These are phyloP conservation scores for Microdon myrmicae DNA, from an alignment of 2,888 invertebrate species.

Conservation along the genomic window DNA sequence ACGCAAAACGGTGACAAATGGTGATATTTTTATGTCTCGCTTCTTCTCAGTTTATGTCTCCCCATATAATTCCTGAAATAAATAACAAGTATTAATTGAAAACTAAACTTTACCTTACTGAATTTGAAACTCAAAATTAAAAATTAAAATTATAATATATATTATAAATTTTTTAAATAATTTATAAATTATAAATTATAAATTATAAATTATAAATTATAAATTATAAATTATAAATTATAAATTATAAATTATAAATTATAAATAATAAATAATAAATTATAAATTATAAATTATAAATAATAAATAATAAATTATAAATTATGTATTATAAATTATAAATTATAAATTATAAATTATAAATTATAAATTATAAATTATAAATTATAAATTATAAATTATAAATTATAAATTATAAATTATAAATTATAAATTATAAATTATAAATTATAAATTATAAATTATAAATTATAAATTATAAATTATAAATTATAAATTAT, in stretches of 20 bases:
- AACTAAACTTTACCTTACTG: too few species aligned
- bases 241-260: constrained; percentile 1
- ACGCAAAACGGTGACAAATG: too few species aligned
- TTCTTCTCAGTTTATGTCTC: too few species aligned
- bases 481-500: constrained; percentile 11
- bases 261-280: constrained; percentile 4
- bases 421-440: constrained; percentile 9
- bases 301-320: constrained; percentile 3
- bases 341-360: constrained; percentile 1
- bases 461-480: constrained; percentile 9
- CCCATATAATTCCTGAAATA: too few species aligned
- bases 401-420: constrained; percentile 11
- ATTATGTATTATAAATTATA: background rate
- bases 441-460: constrained; percentile 11
- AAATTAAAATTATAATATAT: too few species aligned
- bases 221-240: constrained; percentile 1
- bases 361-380: constrained; percentile 5
- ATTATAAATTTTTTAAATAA: background rate
- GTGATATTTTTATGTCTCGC: too few species aligned
- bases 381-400: constrained; percentile 11
- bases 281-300: constrained; percentile 1
- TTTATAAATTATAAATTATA: background rate
- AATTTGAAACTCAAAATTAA: too few species aligned
- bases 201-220: constrained; percentile 1
- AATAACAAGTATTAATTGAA: too few species aligned